These are phyloP conservation scores for Thereva nobilitata DNA, from an alignment of 2,888 invertebrate species.

Conservation along the genomic window DNA sequence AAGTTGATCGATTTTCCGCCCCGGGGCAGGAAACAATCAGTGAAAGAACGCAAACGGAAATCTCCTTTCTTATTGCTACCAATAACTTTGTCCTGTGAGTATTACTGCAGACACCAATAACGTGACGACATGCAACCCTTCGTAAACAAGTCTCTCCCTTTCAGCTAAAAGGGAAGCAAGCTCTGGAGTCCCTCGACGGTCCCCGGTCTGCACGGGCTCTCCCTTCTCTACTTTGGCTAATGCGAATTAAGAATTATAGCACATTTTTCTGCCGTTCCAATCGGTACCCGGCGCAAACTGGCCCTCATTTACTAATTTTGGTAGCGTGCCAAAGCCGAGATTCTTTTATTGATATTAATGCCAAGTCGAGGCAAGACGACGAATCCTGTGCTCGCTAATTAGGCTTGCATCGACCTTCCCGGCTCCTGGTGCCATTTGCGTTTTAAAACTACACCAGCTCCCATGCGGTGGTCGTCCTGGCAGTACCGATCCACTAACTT, in stretches of 20 bases:
- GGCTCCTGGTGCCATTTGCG: slow-evolving; percentile 3
- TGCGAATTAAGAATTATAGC: slow-evolving; percentile 45
- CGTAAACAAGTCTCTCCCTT: slow-evolving; percentile 21
- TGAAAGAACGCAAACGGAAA: slow-evolving; percentile 37
- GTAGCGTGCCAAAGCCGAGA: slow-evolving; percentile 42
- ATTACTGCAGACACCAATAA: slow-evolving; percentile 48
- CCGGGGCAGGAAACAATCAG: slow-evolving; percentile 38
- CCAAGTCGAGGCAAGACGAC: slow-evolving; percentile 34
- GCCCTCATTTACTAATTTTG: slow-evolving; percentile 43
- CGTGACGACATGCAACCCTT: slow-evolving; percentile 59
- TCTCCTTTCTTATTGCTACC: slow-evolving; percentile 38
- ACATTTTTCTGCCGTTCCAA: slow-evolving; percentile 43
- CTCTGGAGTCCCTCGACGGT: slow-evolving; percentile 8
- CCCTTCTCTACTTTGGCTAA: slow-evolving; percentile 54
- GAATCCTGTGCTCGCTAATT: slow-evolving; percentile 27
- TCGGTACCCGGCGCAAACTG: slow-evolving; percentile 42
- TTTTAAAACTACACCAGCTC: slow-evolving; percentile 6
- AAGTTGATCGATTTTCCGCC: slow-evolving; percentile 41
- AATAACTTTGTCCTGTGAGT: slow-evolving; percentile 40
- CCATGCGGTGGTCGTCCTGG: neutral
- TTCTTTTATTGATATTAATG: slow-evolving; percentile 43
- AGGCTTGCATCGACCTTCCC: slow-evolving; percentile 28
- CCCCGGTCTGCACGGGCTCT: neutral
- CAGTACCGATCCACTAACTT: too few species aligned
- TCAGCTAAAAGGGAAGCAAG: neutral